Evolutionary conservation across 2,113 vertebrate genomes (phyloP).

Genomic region (Sebastes fasciatus): DNA sequence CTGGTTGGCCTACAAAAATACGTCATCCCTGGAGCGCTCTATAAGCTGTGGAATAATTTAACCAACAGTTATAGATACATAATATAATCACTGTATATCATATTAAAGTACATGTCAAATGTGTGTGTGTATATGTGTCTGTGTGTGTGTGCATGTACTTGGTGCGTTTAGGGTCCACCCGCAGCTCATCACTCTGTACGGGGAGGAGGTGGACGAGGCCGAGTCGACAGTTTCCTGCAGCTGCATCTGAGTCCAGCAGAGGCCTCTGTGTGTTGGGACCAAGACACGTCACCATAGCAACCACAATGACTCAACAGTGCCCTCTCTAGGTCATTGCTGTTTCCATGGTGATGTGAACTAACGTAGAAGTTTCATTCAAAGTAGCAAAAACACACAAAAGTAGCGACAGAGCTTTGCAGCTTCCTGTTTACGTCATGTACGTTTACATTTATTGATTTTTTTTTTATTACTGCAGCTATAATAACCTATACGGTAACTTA

Average conservation of each 20-base stretch:
- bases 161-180: constrained; percentile 73
- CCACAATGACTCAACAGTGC: not conserved
- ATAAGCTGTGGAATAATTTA: not conserved
- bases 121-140: not conserved
- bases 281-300: not conserved
- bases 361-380: not conserved
- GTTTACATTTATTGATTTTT: not conserved
- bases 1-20: too few species aligned
- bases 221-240: constrained; percentile 66
- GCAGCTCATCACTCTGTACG: constrained; percentile 73
- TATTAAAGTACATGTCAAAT: not conserved
- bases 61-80: not conserved
- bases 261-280: not conserved
- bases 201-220: constrained; percentile 71
- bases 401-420: not conserved
- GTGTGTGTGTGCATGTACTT: constrained; percentile 8
- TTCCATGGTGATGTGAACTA: not conserved
- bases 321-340: not conserved
- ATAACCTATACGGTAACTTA: not conserved
- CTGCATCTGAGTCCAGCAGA: constrained; percentile 68
- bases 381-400: not conserved
- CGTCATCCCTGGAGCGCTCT: too few species aligned
- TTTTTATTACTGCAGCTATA: constrained; percentile 1
- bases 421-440: not conserved
- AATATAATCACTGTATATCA: not conserved